Conservation (phyloP, 2,113 vertebrate genomes). For the Sclerurus mexicanus region DNA sequence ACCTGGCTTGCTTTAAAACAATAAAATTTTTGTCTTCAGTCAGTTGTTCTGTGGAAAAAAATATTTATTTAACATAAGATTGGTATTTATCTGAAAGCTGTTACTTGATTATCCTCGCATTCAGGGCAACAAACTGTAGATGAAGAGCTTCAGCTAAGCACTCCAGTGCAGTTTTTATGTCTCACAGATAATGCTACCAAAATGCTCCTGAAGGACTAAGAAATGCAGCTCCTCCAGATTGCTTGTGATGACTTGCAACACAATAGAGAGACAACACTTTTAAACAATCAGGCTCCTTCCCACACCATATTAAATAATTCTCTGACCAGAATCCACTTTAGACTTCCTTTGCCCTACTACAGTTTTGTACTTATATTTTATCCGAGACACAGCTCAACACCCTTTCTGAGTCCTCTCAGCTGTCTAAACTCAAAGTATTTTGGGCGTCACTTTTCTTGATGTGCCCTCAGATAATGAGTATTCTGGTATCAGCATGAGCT, state of each 20-base stretch:
- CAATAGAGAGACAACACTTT: neutral
- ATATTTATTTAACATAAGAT: neutral
- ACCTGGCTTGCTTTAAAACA: conserved; percentile 36
- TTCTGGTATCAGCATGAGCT: neutral
- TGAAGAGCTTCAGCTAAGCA: neutral
- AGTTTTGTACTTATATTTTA: neutral
- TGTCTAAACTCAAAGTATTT: neutral
- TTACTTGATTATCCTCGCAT: neutral
- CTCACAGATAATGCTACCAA: neutral
- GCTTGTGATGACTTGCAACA: neutral
- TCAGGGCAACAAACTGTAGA: neutral
- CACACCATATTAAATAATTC: neutral
- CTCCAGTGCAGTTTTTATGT: neutral
- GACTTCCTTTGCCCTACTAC: neutral
- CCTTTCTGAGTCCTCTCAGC: neutral
- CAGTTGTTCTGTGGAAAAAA: neutral
- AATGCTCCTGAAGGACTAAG: neutral
- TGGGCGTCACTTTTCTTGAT: neutral
- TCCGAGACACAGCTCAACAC: neutral
- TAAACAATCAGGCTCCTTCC: neutral
- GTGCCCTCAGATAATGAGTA: neutral
- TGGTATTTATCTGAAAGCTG: neutral
- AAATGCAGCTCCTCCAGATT: neutral
- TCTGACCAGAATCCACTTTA: neutral
- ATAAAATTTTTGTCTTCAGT: neutral